Evolutionary conservation across 2,888 invertebrate genomes (phyloP).

Genomic region (Pyrrhia umbra): DNA sequence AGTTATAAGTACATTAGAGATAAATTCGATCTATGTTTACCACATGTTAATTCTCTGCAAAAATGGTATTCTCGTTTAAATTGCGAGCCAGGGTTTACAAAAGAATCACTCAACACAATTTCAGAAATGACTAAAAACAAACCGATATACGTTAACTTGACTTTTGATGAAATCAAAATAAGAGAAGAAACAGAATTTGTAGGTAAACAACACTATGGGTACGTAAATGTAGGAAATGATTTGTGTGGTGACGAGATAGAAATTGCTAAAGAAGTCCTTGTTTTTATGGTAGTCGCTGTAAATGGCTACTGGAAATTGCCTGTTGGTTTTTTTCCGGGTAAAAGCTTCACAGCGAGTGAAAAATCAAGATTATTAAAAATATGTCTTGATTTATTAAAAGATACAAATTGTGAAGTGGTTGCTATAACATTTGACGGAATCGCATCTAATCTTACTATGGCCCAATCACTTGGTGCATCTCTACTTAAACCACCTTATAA

Average conservation of each 20-base stretch:
- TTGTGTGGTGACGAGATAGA: background rate
- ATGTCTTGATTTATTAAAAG: too few species aligned
- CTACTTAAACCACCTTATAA: too few species aligned
- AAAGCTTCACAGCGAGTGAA: background rate
- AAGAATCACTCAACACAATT: background rate
- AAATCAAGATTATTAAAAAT: background rate
- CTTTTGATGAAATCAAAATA: background rate
- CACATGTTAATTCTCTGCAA: background rate
- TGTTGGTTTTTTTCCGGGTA: background rate
- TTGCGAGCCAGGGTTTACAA: background rate
- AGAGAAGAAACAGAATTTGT: background rate
- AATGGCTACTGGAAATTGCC: background rate
- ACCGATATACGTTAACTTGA: background rate
- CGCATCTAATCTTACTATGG: background rate
- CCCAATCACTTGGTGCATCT: background rate
- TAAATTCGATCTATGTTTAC: background rate
- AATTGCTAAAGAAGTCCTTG: background rate
- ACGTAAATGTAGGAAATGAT: background rate
- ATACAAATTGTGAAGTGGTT: background rate
- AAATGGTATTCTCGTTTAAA: background rate
- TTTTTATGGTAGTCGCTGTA: background rate
- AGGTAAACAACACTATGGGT: background rate
- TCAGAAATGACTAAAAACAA: background rate
- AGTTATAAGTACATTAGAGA: background rate
- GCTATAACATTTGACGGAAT: background rate